Evolutionary conservation across 2,113 vertebrate species (phyloP).

Genomic region (Hoplias malabaricus): DNA sequence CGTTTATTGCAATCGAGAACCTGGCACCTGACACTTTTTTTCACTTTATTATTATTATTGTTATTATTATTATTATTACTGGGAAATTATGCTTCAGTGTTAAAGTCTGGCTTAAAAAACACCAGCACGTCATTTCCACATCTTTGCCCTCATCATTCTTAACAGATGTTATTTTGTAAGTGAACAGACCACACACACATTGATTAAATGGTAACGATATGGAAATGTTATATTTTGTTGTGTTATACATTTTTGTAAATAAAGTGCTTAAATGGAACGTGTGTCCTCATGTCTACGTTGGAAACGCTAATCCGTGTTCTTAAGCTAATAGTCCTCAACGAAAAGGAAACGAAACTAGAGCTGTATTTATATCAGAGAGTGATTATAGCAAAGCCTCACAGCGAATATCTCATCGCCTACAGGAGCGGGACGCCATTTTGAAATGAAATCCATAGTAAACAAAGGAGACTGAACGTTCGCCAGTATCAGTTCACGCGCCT

Average conservation of each 20-base stretch:
- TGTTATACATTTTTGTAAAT: constrained; percentile 87
- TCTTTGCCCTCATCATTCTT: constrained; percentile 67
- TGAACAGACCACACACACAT: constrained; percentile 71
- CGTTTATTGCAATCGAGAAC: constrained; percentile 85
- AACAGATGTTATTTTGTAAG: constrained; percentile 68
- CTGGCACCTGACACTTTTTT: constrained; percentile 58
- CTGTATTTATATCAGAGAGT: not conserved
- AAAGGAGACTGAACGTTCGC: constrained; percentile 37
- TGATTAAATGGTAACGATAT: constrained; percentile 78
- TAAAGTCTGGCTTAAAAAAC: constrained; percentile 57
- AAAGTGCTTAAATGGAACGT: constrained; percentile 76
- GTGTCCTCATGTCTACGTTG: constrained; percentile 14
- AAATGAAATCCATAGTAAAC: constrained; percentile 46
- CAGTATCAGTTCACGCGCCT: constrained; percentile 26
- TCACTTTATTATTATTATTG: too few species aligned
- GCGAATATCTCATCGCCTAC: not conserved
- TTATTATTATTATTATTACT: constrained; percentile 53
- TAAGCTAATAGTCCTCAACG: not conserved
- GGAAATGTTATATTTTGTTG: constrained; percentile 87
- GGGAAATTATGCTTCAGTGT: constrained; percentile 70
- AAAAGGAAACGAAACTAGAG: not conserved
- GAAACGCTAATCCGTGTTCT: not conserved
- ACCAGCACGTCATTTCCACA: constrained; percentile 75
- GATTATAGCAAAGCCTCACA: not conserved
- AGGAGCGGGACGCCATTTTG: constrained; percentile 48